Evolutionary conservation across 92 coral and sea anemone species (phyloP), one percentile per base, ranked within the genome.

Genomic region (Isaurus tuberculatus): DNA sequence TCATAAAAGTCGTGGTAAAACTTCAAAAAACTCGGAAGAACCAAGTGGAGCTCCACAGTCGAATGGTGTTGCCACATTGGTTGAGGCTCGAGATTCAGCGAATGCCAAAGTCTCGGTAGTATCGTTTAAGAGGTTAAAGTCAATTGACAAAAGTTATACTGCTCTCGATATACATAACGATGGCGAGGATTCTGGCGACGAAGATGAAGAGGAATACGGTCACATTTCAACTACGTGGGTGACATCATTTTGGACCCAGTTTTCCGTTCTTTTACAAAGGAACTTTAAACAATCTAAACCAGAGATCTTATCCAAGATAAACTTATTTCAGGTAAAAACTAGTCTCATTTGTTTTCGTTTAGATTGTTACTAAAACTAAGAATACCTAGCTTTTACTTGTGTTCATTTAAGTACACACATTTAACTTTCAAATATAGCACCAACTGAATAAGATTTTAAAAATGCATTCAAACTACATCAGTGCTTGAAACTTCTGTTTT

Each of bases 241-340:
- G 43, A 93, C 98, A 70, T 93, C 94, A 43, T 95, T 95, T 79
- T 89, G 95, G 97, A 95, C 97, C 2, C 98, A 95, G 89, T 93
- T 95, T 33, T 61, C 90, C 1, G 97, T 95, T 44, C 80, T 95
- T 58, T 70, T 91, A 30, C 88, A 88, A 61, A 79, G 98, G 30
- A 91, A 93, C 3, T 95, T 95, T 43, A 95, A 93, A 66, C 98
- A 95, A 57, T 93, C 98, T 43, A 73, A 79, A 73, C 97, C 97
- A 27, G 94, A 85, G 34, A 88, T 93, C 48, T 78, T 95, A 61
- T 95, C 98, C 30, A 93, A 91, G 89, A 70, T 95, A 8, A 94
- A 90, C 44, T 58, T 95, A 8, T 33, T 86, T 28, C 97, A 95
- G 95, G 98, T 95, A 83, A 42, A 86, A 14, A 42, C 3, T n/a